Base-by-base conservation (phyloP, 2,797 vertebrate species). In the Austrolebias charrua region DNA sequence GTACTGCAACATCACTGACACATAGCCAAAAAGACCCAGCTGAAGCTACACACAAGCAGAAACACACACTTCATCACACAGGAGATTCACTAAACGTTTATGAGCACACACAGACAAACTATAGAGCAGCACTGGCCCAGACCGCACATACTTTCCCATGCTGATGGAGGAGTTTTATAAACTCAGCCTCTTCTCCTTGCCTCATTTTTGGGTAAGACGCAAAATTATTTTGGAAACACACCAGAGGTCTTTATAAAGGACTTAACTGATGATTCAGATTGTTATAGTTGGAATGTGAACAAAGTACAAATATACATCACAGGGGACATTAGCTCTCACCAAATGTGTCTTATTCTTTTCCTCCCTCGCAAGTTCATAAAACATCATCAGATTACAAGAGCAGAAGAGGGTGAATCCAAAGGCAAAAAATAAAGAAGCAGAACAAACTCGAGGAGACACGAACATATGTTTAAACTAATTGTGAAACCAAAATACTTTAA, bases 261-360 rank as follows among this genome's bases (percentile, higher is more conserved):
- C 66, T 87, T 74, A 87, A 85, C 68, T 70, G 71, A 83, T 83
- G 83, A 89, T 80, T 88, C 81, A 79, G 73, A 73, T 63, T 90
- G 86, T 90, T 90, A 73, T 86, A 80, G 73, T 90, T 91, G 89
- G 89, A 88, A 75, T 83, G 80, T 58, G 82, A 88, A 87, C 78
- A 84, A 63, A 88, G 82, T 70, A 64, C 69, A 74, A 83, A 82
- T 74, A 84, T 80, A 90, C 86, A 89, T 88, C 85, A 86, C 78
- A 89, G 76, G 71, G 75, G 76, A 69, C 68, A 75, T 83, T 66
- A 78, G 71, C 76, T 75, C 71, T 77, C 43, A 46, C 74, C 78
- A 83, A 61, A 70, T 69, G 69, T 24, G 46, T 73, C 66, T 60
- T 66, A 64, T 58, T 47, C 63, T 69, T 65, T 52, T 28, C 11